Base-by-base conservation (phyloP, 2,113 vertebrate species). In the Oriolus oriolus region DNA sequence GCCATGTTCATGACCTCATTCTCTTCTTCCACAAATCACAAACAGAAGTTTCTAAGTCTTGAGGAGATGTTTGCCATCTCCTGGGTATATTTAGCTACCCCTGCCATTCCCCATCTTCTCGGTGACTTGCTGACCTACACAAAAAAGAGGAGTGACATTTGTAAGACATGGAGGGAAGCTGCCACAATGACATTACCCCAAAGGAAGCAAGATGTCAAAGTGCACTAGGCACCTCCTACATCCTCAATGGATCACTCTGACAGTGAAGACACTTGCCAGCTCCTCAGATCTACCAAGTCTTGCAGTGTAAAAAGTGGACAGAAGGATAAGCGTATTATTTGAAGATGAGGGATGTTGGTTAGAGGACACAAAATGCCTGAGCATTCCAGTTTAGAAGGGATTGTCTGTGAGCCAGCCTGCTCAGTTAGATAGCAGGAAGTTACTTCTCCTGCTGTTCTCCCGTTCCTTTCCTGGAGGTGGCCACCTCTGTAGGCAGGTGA, bases 31-130 rank as follows among this genome's bases (percentile, higher is more conserved):
- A 50, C 49, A 93, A 90, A 93, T 57, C 57, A 86, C 45, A 77
- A 95, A 73, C 75, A 86, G 84, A 97, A 91, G 28, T 90, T 90
- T 93, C 63, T 83, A 83, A 91, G 54, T 82, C 63, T 85, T 87
- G 37, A 93, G 57, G 33, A 86, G 73, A 65, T 47, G 42, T 54
- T 92, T 93, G 64, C 26, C 2, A 7, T 75, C 63, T 95, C 66
- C 42, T 80, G 47, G 63, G 42, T 83, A 64, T 91, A 83, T 90
- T 88, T 91, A 93, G 63, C 81, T 89, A 24, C 15, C 16, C 18
- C 16, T 79, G 59, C 71, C 80, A 59, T 90, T 95, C 41, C 35
- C 20, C 14, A 3, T 79, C 79, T 76, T 65, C 68, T 89, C 39
- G 59, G 70, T 61, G 69, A 31, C 84, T 59, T 18, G 53, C 49